Conservation (phyloP, 2,113 vertebrate species). For the Tetraodon nigroviridis region DNA sequence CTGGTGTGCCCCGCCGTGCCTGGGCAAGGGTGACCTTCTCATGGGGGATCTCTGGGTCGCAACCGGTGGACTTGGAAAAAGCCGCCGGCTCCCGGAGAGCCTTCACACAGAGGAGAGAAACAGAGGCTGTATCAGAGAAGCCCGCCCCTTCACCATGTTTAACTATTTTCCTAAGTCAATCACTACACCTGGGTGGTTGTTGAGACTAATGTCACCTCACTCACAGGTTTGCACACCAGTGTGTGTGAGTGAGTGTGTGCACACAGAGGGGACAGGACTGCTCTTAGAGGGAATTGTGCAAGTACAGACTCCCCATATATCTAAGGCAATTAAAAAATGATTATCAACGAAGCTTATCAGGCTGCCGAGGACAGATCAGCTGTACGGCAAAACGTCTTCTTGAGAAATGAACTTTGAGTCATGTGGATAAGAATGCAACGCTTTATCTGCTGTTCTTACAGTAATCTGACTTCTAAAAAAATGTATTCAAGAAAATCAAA, state of each 20-base stretch:
- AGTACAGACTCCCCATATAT: no score
- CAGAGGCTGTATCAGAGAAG: not conserved
- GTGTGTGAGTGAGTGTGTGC: no score
- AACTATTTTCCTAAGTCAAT: no score
- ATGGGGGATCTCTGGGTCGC: constrained; percentile 77
- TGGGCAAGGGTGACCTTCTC: constrained; percentile 86
- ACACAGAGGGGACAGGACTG: no score
- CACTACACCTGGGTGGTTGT: no score
- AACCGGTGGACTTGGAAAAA: constrained; percentile 82
- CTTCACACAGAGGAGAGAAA: constrained; percentile 64
- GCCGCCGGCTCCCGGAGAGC: constrained; percentile 82
- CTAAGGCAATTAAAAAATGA: no score
- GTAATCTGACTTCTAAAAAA: no score
- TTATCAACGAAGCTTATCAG: not conserved
- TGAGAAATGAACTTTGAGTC: constrained; percentile 50
- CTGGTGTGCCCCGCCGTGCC: constrained; percentile 87
- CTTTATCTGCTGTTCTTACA: constrained; percentile 29
- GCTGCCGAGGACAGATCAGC: not conserved
- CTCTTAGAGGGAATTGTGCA: no score
- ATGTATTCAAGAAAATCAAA: no score
- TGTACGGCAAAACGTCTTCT: not conserved
- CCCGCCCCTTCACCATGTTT: no score
- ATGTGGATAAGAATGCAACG: constrained; percentile 18
- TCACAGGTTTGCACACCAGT: no score
- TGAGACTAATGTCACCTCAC: no score